Evolutionary conservation across 2,113 vertebrate genomes (phyloP), one percentile per base, ranked within the genome.

Genomic region (Odocoileus virginianus): DNA sequence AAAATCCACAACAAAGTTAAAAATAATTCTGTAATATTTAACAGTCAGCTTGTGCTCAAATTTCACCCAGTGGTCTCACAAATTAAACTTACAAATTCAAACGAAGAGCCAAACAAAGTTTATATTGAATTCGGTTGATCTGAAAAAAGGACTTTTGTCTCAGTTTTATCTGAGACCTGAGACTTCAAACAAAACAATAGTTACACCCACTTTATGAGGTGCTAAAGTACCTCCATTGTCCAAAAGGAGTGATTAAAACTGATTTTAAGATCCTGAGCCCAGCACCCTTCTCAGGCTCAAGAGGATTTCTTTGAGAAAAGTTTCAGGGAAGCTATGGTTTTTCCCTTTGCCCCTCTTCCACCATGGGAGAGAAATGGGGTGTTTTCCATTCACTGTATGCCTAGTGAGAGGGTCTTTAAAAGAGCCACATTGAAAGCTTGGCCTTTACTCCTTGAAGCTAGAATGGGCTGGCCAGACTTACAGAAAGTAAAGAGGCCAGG

Each of bases 21-120:
- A 88, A 52, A 67, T 78, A 61, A 81, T 88, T 91, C 57, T 88
- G 14, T 60, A 84, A 79, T 94, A 85, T 94, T 94, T 79, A 94
- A 52, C 78, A 83, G 61, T 93, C 36, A 83, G 8, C 25, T 10
- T 76, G 13, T 61, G 33, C 61, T 81, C 83, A 55, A 23, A 82
- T 92, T 74, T 74, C 52, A 23, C 45, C 45, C 40, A 64, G 0
- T 40, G 58, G 30, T 33, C 43, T 86, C 19, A 81, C 78, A 85
- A 40, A 36, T 89, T 81, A 7, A 47, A 61, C 27, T 86, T 85
- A 52, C 19, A 54, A 60, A 58, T 85, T 71, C 43, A 92, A 71
- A 86, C 61, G 30, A 95, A 19, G 45, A 89, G 64, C 15, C 60
- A 50, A 45, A 87, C 33, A 67, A 89, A 55, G 15, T 52, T 91